Conservation (phyloP, 2,113 vertebrate species). For the Colossoma macropomum region DNA sequence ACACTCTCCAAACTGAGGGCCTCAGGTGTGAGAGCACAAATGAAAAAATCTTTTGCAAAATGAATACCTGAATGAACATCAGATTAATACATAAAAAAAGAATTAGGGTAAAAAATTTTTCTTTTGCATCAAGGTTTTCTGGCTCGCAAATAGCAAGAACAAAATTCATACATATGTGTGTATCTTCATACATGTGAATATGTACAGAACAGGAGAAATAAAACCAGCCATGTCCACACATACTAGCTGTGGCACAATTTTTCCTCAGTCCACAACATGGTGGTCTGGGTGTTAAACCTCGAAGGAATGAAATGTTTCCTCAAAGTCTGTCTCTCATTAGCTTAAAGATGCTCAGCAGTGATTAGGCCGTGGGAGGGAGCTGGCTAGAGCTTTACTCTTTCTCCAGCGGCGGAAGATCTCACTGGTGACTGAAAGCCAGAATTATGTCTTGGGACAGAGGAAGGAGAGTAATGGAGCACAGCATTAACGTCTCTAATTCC, state of each 20-base stretch:
- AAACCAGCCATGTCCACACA: too few relatives aligned
- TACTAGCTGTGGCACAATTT: too few relatives aligned
- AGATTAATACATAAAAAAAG: not conserved
- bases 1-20: conserved; percentile 12
- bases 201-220: too few relatives aligned
- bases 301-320: not conserved
- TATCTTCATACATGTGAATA: too few relatives aligned
- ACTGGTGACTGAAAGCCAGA: not conserved
- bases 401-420: not conserved
- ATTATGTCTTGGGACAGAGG: not conserved
- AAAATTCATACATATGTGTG: not conserved
- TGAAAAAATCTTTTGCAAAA: conserved; percentile 19
- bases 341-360: not conserved
- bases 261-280: not conserved
- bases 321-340: not conserved
- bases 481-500: not conserved
- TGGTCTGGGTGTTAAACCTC: not conserved
- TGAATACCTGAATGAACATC: conserved; percentile 1
- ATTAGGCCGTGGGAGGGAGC: not conserved
- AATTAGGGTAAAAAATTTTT: not conserved
- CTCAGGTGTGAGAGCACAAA: conserved; percentile 29
- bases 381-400: not conserved
- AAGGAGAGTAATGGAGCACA: not conserved
- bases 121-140: not conserved
- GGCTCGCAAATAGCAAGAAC: not conserved